Evolutionary conservation across 2,113 vertebrate species (phyloP), one percentile per base, ranked within the genome.

Genomic region (Triplophysa rosa): DNA sequence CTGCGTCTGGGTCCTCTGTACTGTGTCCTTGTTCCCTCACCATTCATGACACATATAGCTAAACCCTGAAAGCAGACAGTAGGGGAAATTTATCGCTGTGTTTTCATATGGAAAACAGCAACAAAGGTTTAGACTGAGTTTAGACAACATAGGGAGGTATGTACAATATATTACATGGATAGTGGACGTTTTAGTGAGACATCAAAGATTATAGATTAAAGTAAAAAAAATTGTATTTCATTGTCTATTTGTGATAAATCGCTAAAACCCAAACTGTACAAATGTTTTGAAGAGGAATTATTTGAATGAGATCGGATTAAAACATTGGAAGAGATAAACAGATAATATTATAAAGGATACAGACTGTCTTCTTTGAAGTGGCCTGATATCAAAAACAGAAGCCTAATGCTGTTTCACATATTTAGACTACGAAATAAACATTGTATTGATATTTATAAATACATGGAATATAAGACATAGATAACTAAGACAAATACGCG

Each of bases 51-150:
- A n/a, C n/a, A n/a, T 40, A n/a, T 33, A 59, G 37, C 24, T 33
- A 37, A 62, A 67, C 17, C 65, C 11, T 70, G 42, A 42, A 52
- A 33, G 45, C 49, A 45, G 66, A 77, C 2, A 2, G 67, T 14
- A 17, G 33, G 37, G 16, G 52, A 14, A 47, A 81, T 77, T 77
- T 71, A 42, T 56, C 63, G 58, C 56, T 10, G 10, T 17, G 37
- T 68, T 68, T 69, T 70, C 26, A 33, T 1, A 33, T 24, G 17
- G 49, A 33, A 2, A 19, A 33, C 33, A 33, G 26, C 49, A 70
- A 17, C 26, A 56, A 33, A 33, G 47, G 26, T 54, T 45, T 69
- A 54, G 47, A 23, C 9, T 54, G 67, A 23, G 24, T 70, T 56
- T 54, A 54, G 52, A 14, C 1, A 56, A 70, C 49, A 56, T 1